Evolutionary conservation across 2,888 invertebrate genomes (phyloP).

Genomic region (Itoplectis maculator): DNA sequence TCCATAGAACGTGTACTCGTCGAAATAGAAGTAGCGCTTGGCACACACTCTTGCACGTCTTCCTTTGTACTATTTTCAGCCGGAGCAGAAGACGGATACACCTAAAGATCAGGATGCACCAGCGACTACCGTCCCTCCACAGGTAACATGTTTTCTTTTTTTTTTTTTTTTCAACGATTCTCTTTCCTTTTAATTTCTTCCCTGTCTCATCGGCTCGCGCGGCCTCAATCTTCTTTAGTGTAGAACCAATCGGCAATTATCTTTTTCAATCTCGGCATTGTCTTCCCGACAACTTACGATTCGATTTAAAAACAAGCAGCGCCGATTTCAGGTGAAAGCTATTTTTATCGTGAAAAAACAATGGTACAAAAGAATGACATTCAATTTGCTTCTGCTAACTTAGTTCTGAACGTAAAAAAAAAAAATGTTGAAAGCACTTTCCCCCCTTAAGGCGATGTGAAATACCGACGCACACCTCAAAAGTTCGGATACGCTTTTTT

Average conservation of each 20-base stretch:
- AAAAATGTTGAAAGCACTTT: no score
- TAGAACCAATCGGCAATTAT: conserved; percentile 7
- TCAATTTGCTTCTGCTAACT: no score
- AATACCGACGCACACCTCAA: no score
- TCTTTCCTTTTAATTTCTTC: conserved; percentile 15
- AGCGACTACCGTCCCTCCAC: conserved; percentile 80
- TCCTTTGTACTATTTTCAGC: conserved; percentile 83
- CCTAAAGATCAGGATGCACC: conserved; percentile 82
- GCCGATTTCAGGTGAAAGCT: no score
- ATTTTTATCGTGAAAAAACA: no score
- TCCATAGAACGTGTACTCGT: conserved; percentile 44
- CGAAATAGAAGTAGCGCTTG: conserved; percentile 77
- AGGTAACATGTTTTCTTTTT: conserved; percentile 80
- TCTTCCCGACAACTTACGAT: neutral
- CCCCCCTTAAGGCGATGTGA: no score
- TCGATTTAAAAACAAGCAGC: neutral
- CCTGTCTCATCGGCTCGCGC: conserved; percentile 5
- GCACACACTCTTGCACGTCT: conserved; percentile 82
- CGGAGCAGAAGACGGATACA: conserved; percentile 83
- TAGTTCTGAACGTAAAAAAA: no score
- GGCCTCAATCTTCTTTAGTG: neutral
- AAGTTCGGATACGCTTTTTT: no score
- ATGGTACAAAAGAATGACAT: no score
- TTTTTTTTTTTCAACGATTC: conserved; percentile 64
- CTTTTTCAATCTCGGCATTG: conserved; percentile 12